Conservation (phyloP, 2,888 invertebrate genomes). For the Cheilosia vulpina region DNA sequence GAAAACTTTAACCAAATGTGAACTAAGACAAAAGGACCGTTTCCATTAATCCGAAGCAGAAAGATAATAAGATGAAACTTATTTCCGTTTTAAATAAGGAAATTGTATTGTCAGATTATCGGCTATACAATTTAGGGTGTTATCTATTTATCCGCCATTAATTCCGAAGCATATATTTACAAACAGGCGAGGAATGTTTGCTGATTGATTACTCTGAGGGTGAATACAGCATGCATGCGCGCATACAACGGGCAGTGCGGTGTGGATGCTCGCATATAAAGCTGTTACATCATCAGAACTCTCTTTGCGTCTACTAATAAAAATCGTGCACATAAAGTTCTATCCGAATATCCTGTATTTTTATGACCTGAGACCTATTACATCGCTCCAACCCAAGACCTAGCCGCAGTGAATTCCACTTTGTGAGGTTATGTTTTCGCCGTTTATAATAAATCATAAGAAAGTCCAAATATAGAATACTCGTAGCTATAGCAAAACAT, state of each 20-base stretch:
- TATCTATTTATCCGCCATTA: neutral
- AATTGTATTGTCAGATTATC: neutral
- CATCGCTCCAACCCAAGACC: slow-evolving; percentile 1
- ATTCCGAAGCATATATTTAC: neutral
- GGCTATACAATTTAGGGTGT: neutral
- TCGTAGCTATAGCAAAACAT: no score
- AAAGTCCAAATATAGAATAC: slow-evolving; percentile 42
- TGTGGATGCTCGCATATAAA: neutral
- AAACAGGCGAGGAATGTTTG: neutral
- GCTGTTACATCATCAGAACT: slow-evolving; percentile 11
- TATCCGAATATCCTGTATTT: slow-evolving; percentile 43
- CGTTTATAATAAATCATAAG: slow-evolving; percentile 56
- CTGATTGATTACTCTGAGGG: slow-evolving; percentile 40
- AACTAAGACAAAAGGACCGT: neutral
- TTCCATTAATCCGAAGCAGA: neutral
- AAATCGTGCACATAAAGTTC: slow-evolving; percentile 43
- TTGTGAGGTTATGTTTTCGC: slow-evolving; percentile 31
- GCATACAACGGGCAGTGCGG: no score
- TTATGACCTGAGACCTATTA: slow-evolving; percentile 34
- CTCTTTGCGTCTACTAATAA: slow-evolving; percentile 40
- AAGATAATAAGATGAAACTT: neutral
- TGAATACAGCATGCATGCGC: neutral
- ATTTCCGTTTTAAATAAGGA: neutral
- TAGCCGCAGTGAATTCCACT: slow-evolving; percentile 6
- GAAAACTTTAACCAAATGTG: slow-evolving; percentile 8